A percentile compares a stretch with the other conserved stretches of the same genome.
phyloP scores from a whole-genome alignment of 1,140 invertebrate genomes.

The Argopecten irradians region DNA sequence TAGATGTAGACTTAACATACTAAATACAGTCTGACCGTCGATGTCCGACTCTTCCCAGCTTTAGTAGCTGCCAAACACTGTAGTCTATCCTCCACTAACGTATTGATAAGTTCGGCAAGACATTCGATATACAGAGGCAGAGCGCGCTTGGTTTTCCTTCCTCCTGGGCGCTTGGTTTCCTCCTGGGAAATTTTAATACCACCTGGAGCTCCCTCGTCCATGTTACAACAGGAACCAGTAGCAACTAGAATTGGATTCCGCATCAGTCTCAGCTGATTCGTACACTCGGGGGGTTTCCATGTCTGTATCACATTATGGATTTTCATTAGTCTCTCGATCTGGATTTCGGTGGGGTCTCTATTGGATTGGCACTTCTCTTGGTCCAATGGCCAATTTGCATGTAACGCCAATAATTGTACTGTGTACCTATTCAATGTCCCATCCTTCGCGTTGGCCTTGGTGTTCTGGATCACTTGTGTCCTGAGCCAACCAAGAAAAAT shows the following conservation, averaged over 20 bases:
- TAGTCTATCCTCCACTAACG: constrained; percentile 53
- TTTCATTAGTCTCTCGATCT: constrained; percentile 51
- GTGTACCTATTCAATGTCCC: constrained; percentile 59
- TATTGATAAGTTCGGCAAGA: constrained; percentile 51
- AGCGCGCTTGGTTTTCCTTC: too few species aligned
- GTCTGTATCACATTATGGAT: constrained; percentile 42
- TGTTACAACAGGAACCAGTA: too few species aligned
- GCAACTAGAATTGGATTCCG: too few species aligned
- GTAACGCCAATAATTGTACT: too few species aligned
- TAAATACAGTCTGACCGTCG: constrained; percentile 30
- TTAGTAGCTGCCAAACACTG: constrained; percentile 50
- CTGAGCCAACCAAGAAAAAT: constrained; percentile 61
- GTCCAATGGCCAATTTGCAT: too few species aligned
- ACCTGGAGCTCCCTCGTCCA: constrained; percentile 38
- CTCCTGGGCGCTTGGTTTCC: too few species aligned
- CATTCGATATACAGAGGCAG: constrained; percentile 45
- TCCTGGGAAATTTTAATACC: constrained; percentile 35
- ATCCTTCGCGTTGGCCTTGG: constrained; percentile 58
- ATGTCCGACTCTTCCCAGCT: constrained; percentile 26
- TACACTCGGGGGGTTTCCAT: too few species aligned
- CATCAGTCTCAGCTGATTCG: constrained; percentile 48
- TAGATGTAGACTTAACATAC: constrained; percentile 38
- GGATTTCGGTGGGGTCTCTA: constrained; percentile 59
- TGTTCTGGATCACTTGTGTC: too few species aligned
- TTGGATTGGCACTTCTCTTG: too few species aligned